These are phyloP conservation scores for Notothenia coriiceps DNA, from an alignment of 2,113 vertebrate genomes.

Conservation along the genomic window DNA sequence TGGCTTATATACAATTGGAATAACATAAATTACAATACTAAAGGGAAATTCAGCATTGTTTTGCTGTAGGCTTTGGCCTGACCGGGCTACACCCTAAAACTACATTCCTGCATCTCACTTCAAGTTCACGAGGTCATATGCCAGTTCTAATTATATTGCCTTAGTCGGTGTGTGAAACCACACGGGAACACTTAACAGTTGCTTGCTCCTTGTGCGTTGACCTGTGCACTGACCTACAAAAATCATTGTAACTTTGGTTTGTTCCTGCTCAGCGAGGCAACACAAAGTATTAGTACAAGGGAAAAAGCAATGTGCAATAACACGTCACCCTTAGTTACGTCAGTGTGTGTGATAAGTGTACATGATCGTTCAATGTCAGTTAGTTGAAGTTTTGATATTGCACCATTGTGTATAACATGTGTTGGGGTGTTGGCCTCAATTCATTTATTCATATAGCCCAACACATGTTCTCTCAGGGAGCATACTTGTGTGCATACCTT, in stretches of 20 bases:
- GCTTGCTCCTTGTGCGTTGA: conserved; percentile 17
- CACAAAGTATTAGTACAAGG: neutral
- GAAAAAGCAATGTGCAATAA: neutral
- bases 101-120: neutral
- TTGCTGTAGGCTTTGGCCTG: neutral
- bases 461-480: too few species aligned
- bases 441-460: too few species aligned
- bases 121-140: neutral
- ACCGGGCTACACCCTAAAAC: neutral
- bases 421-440: too few species aligned
- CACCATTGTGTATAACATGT: neutral
- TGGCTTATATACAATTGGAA: neutral
- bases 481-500: too few species aligned
- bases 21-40: neutral
- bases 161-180: conserved; percentile 1
- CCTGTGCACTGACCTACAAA: conserved; percentile 4
- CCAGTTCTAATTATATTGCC: neutral
- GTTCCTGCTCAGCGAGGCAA: conserved; percentile 13
- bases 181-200: conserved; percentile 26
- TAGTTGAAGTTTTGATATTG: neutral
- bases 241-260: conserved; percentile 8
- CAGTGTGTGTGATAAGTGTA: neutral
- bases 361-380: neutral
- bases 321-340: neutral
- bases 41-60: too few species aligned